phyloP scores from a whole-genome alignment of 2,888 invertebrate genomes.

The Drosophila mettleri region DNA sequence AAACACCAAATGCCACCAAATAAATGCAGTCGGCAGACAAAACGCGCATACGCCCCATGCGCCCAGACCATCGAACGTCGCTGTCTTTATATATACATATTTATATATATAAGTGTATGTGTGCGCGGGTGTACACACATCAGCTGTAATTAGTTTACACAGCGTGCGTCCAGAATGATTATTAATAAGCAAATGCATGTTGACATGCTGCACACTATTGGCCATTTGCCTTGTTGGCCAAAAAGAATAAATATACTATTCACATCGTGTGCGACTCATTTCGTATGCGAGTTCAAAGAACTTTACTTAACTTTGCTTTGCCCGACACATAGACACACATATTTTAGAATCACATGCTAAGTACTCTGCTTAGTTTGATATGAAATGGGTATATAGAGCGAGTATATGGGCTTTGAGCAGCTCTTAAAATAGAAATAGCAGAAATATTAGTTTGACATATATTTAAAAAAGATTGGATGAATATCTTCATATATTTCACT shows the following conservation, averaged over 20 bases:
- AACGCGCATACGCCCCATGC: constrained; percentile 60
- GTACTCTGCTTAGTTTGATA: background rate
- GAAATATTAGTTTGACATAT: too few species aligned
- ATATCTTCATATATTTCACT: too few species aligned
- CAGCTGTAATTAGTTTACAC: constrained; percentile 68
- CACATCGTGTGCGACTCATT: constrained; percentile 15
- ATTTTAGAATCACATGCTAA: constrained; percentile 20
- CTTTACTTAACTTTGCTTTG: constrained; percentile 30
- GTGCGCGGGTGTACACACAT: constrained; percentile 39
- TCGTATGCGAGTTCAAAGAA: constrained; percentile 62
- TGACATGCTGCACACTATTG: constrained; percentile 36
- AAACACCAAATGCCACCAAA: constrained; percentile 35
- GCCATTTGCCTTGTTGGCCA: constrained; percentile 9
- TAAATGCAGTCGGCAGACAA: constrained; percentile 33
- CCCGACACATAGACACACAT: constrained; percentile 15
- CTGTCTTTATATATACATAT: constrained; percentile 13
- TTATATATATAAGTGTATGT: too few species aligned
- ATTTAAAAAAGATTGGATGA: too few species aligned
- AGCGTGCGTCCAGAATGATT: constrained; percentile 45
- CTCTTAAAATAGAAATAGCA: too few species aligned
- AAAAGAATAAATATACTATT: constrained; percentile 16
- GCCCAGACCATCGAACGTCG: background rate
- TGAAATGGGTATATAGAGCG: too few species aligned
- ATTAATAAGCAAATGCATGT: constrained; percentile 60
- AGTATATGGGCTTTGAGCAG: background rate